Base-by-base conservation (phyloP, 2,888 invertebrate genomes). In the Thysanoteuthis rhombus region DNA sequence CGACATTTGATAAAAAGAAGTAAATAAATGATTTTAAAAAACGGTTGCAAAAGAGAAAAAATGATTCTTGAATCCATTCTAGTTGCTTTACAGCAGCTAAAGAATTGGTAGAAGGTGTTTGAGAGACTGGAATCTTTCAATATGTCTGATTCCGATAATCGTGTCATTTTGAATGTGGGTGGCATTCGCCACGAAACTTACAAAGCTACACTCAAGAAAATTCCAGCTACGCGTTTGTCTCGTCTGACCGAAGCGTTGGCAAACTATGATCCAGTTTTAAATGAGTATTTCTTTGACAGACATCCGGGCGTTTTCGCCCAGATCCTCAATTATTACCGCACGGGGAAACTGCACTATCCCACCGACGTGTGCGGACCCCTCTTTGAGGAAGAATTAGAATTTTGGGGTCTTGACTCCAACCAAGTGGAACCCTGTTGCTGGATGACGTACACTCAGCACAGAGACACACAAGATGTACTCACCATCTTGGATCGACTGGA, bases 401-500 rank as follows among this genome's bases (percentile, higher is more conserved):
- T 99, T 97, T 99, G 99, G 99, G 99, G 99, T 32, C 98, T 99
- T 95, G 99, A 99, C 97, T 99, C 99, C 89, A 99, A 99, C 97
- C 99, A 99, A 96, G 99, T 99, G 96, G 99, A 99, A 97, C 99
- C 99, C 12, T 99, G 99, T 97, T 99, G 99, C 97, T 99, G 99
- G 99, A 99, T 99, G 99, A 99, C 99, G 22, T 99, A 99, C 96
- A 98, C 98, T 6, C 99, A 94, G 98, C 97, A 97, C 95, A 98
- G 98, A 96, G 99, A 99, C 97, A 99, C 99, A 94, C 99, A 99
- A 97, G 99, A 99, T 97, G 99, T 99, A 93, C 98, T 99, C 97
- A 99, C 99, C 94, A 99, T 99, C 94, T 98, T 99, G 96, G 99
- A 99, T 97, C 98, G 99, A 94, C 98, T 99, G 96, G 99, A 99